Conservation (phyloP, 2,888 invertebrate genomes). For the Yponomeuta cagnagella region DNA sequence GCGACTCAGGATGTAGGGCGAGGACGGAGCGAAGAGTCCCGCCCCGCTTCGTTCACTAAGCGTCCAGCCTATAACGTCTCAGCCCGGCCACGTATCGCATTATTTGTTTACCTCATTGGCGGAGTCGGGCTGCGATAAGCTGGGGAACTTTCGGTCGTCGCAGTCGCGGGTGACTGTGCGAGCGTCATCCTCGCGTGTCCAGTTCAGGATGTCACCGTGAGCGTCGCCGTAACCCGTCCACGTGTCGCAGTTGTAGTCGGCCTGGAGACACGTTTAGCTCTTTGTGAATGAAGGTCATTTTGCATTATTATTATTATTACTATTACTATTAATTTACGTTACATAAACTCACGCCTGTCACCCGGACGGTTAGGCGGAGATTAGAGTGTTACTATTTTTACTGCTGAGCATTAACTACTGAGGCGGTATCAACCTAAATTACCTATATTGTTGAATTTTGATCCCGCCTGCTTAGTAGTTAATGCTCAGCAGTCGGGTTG, state of each 20-base stretch:
- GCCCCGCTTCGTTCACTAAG: too few relatives aligned
- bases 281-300: background rate
- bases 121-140: background rate
- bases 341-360: background rate
- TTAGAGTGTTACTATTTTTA: too few relatives aligned
- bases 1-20: too few relatives aligned
- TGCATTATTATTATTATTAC: background rate
- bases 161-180: background rate
- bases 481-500: too few relatives aligned
- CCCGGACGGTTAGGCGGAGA: background rate
- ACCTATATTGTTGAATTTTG: too few relatives aligned
- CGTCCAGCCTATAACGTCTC: too few relatives aligned
- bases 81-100: too few relatives aligned
- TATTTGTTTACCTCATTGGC: background rate
- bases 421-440: too few relatives aligned
- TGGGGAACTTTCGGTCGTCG: background rate
- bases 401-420: too few relatives aligned
- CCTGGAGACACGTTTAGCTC: slow-evolving; percentile 21
- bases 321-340: background rate
- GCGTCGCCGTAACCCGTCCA: slow-evolving; percentile 38
- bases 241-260: slow-evolving; percentile 29
- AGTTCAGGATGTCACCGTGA: slow-evolving; percentile 33
- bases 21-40: too few relatives aligned
- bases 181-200: slow-evolving; percentile 39
- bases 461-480: too few relatives aligned